phyloP scores from a whole-genome alignment of 2,888 invertebrate species.

The Danaus chrysippus region DNA sequence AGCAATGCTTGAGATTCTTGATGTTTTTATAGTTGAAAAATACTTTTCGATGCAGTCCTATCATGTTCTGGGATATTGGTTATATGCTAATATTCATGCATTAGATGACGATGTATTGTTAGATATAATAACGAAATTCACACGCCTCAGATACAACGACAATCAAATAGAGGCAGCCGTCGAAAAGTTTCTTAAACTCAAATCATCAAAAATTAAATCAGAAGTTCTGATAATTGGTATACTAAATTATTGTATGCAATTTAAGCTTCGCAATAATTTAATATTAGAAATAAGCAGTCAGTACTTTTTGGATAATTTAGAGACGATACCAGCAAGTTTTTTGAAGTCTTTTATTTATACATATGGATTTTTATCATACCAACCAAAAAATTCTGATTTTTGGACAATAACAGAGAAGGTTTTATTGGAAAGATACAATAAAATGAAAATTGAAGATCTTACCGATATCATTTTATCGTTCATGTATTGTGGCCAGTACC shows the following conservation, averaged over 20 bases:
- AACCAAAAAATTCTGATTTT: constrained; percentile 73
- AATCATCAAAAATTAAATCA: constrained; percentile 64
- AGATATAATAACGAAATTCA: constrained; percentile 76
- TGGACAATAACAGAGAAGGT: constrained; percentile 78
- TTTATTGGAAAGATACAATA: constrained; percentile 76
- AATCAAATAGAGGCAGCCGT: constrained; percentile 77
- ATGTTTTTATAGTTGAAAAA: constrained; percentile 58
- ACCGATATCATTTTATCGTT: constrained; percentile 81
- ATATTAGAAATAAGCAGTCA: constrained; percentile 80
- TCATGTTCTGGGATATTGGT: constrained; percentile 75
- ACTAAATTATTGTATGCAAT: constrained; percentile 80
- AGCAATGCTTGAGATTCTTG: constrained; percentile 72
- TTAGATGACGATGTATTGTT: constrained; percentile 78
- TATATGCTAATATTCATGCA: constrained; percentile 79
- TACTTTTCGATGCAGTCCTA: constrained; percentile 64
- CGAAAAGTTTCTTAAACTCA: constrained; percentile 80
- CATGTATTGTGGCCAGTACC: constrained; percentile 81
- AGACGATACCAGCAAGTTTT: constrained; percentile 70
- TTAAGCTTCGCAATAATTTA: constrained; percentile 75
- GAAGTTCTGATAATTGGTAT: constrained; percentile 80
- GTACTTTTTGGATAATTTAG: constrained; percentile 73
- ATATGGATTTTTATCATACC: constrained; percentile 80
- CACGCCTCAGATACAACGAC: constrained; percentile 76
- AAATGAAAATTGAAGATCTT: constrained; percentile 77
- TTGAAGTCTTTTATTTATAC: constrained; percentile 79